Percentiles rank a stretch among this genome's conserved stretches.
phyloP scores from a whole-genome alignment of 2,888 invertebrate species.

The Eurytoma californica region DNA sequence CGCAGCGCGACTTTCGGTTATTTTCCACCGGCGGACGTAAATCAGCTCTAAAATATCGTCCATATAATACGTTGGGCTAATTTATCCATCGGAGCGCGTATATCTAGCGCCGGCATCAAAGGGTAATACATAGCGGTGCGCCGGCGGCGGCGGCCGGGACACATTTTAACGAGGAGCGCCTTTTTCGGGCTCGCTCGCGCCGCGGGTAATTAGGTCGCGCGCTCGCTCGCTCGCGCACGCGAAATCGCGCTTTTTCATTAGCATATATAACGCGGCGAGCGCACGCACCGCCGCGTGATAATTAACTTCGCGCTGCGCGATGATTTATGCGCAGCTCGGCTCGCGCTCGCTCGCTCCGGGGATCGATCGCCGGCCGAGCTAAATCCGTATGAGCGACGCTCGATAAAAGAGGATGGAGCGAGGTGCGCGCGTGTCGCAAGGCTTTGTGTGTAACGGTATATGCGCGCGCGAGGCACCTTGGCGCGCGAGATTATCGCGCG shows the following conservation, averaged over 20 bases:
- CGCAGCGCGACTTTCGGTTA: no score
- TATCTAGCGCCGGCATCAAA: no score
- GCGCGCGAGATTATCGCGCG: no score
- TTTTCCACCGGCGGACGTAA: no score
- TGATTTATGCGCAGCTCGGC: constrained; percentile 27
- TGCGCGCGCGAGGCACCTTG: no score
- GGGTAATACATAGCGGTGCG: no score
- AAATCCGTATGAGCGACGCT: not conserved
- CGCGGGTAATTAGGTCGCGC: constrained; percentile 29
- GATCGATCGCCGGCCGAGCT: not conserved
- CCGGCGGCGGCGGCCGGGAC: constrained; percentile 21
- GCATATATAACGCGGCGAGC: constrained; percentile 16
- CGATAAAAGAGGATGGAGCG: no score
- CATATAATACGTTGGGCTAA: no score
- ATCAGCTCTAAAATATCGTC: no score
- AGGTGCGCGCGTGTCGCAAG: no score
- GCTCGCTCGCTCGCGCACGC: constrained; percentile 10
- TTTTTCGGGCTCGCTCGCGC: not conserved
- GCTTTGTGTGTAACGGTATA: no score
- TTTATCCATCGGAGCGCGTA: no score
- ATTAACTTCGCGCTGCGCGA: constrained; percentile 26
- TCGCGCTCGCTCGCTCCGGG: not conserved
- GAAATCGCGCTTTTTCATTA: constrained; percentile 47
- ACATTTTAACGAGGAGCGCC: not conserved
- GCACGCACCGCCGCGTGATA: constrained; percentile 20